Conservation (phyloP, 2,888 invertebrate genomes). For the Lochmaea crataegi region DNA sequence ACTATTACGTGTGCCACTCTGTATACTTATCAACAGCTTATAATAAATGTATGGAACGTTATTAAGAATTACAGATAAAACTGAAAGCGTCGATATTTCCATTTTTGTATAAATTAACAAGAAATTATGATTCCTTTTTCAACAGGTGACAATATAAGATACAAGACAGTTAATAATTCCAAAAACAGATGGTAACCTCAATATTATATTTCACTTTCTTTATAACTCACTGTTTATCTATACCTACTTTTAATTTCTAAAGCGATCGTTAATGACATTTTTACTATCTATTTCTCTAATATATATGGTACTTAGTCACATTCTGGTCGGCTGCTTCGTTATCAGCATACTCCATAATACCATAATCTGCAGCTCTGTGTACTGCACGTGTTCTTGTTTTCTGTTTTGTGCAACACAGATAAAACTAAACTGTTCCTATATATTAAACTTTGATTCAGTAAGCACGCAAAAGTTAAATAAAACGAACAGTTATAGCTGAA, state of each 20-base stretch:
- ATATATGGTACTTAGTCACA: background rate
- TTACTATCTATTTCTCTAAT: background rate
- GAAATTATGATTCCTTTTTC: background rate
- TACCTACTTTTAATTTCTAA: conserved; percentile 1
- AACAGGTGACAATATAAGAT: background rate
- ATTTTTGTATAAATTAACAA: conserved; percentile 4
- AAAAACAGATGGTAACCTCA: conserved; percentile 15
- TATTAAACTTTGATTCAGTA: background rate
- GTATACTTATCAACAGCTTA: no score
- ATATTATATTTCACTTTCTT: conserved; percentile 14
- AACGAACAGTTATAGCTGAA: no score
- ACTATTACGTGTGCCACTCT: no score
- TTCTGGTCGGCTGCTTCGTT: background rate
- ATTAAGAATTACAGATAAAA: background rate
- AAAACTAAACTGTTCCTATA: background rate
- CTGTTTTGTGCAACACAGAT: background rate
- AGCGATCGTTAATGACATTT: background rate
- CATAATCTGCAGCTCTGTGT: background rate
- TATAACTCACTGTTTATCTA: background rate
- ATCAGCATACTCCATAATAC: background rate
- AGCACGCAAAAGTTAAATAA: background rate
- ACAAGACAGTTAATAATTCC: background rate
- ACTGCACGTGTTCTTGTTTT: background rate
- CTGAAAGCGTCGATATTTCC: background rate
- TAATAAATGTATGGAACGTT: background rate